Base-by-base conservation (phyloP, 2,113 vertebrate species). In the Pristiophorus japonicus region DNA sequence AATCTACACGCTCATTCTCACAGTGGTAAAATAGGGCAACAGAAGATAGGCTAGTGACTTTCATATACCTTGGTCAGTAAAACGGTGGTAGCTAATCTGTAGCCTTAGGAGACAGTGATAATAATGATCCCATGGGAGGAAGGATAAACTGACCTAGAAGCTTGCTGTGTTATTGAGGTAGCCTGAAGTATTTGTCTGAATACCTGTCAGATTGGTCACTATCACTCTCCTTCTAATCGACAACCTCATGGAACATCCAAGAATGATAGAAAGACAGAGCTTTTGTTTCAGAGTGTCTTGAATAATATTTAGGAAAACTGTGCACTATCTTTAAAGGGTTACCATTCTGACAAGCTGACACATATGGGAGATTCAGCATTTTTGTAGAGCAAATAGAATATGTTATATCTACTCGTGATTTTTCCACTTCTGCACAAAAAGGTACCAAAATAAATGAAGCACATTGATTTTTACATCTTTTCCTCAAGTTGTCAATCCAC, bases 61-160 rank as follows among this genome's bases (percentile, higher is more conserved):
- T 70, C 93, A 47, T 51, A 30, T 51, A 67, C 65, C 70, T 14
- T 73, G 66, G 66, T 94, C 42, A 70, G 93, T 51, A 94, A 70
- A 94, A 51, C 27, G 30, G 24, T 51, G 45, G 22, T 18, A 70
- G 93, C 42, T 70, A 47, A 73, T 73, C 93, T 94, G 93, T 67
- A 67, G 93, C 22, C 66, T 51, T 30, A 20, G 65, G 93, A 94
- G 42, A 94, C 8, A 51, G 65, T 94, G 65, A 47, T 94, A 70
- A 73, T 70, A 94, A 94, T 94, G 42, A 51, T 10, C 66, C 45
- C 27, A 73, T 70, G 93, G 93, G 66, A 94, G 65, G 27, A 73
- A 70, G 93, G 66, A 70, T 94, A 94, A 67, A 51, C 7, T 94
- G 45, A 94, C 42, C 66, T 94, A 63, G 93, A 94, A 70, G 65